Percentiles rank a stretch among this genome's conserved stretches.
Conservation (phyloP, 2,113 vertebrate species). For the Excalfactoria chinensis region DNA sequence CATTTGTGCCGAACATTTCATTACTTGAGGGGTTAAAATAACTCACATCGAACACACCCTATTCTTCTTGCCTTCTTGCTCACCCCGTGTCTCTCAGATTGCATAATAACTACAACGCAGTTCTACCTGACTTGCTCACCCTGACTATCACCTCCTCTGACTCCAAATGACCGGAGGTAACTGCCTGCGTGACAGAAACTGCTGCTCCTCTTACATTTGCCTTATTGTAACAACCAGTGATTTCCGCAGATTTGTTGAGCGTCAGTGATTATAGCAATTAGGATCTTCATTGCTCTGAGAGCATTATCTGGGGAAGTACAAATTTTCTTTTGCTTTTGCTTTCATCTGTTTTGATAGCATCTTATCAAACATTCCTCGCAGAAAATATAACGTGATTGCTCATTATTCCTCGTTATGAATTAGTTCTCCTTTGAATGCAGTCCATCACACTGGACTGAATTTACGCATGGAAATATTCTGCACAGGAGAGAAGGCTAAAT, state of each 20-base stretch:
- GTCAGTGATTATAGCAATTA: background rate
- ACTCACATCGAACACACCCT: constrained; percentile 12
- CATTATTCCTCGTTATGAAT: background rate
- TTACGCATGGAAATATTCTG: background rate
- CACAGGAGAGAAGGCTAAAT: background rate
- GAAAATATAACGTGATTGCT: background rate
- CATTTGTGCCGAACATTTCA: background rate
- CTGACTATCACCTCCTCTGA: background rate
- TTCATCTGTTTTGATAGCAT: background rate
- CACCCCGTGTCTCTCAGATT: background rate
- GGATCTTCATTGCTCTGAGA: background rate
- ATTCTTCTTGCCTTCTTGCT: constrained; percentile 7
- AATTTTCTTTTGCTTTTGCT: background rate
- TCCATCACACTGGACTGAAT: background rate
- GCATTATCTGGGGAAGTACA: background rate
- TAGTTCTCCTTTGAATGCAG: background rate
- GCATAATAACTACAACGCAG: background rate
- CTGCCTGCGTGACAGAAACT: background rate
- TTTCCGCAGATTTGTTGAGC: background rate
- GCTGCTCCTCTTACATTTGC: background rate
- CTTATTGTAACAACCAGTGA: background rate
- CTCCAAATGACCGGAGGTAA: background rate
- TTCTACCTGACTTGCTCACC: constrained; percentile 35
- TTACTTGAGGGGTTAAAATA: constrained; percentile 61
- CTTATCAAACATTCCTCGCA: background rate